Evolutionary conservation across 2,113 vertebrate species (phyloP).

Genomic region (Grammomys dolichurus): DNA sequence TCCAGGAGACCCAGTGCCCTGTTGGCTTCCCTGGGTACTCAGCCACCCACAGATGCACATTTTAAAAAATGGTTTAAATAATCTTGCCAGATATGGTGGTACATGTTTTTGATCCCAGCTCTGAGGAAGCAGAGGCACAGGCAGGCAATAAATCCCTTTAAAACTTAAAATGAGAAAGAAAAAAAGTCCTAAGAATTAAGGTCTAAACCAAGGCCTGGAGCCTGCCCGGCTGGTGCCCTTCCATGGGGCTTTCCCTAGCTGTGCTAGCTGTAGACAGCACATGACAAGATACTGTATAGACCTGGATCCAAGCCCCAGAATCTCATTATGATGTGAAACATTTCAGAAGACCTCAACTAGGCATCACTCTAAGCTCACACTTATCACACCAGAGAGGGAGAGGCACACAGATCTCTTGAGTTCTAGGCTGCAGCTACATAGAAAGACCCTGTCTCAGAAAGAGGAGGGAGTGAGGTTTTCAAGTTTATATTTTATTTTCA

Average conservation of each 20-base stretch:
- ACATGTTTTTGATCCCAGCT: neutral
- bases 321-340: neutral
- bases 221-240: neutral
- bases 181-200: no score
- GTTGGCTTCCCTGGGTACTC: neutral
- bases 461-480: neutral
- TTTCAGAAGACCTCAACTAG: neutral
- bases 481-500: neutral
- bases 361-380: neutral
- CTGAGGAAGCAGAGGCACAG: neutral
- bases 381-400: neutral
- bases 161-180: neutral
- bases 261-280: neutral
- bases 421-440: neutral
- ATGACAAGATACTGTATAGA: neutral
- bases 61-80: neutral
- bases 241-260: neutral
- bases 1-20: neutral
- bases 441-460: neutral
- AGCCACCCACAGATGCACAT: no score
- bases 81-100: neutral
- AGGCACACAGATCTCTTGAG: neutral
- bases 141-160: neutral
- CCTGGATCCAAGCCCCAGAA: neutral
- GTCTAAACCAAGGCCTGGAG: no score